Base-by-base conservation (phyloP, 2,797 vertebrate species). In the Falco concolor region DNA sequence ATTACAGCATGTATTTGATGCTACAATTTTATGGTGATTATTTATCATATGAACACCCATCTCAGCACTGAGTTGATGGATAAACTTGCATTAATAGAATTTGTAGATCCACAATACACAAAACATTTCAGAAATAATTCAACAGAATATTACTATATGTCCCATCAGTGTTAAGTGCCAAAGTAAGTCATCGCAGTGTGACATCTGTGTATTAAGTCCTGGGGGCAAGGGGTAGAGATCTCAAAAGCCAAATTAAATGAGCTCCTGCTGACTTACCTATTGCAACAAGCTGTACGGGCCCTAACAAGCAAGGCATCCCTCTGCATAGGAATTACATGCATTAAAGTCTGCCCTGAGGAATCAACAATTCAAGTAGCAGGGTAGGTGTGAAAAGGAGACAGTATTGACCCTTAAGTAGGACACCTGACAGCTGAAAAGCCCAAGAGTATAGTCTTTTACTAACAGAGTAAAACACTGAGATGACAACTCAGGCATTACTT, bases 321-420 rank as follows among this genome's bases (percentile, higher is more conserved):
- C 90, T 90, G 65, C 65, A 69, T 11, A 87, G 59, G 70, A 76
- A 89, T 86, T 79, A 47, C 10, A 90, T 52, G 59, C 63, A 63
- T 92, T 81, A 16, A 82, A 94, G 54, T 20, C 54, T 90, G 81
- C 81, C 92, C 67, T 69, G 77, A 21, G 84, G 38, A 93, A 95
- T 72, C 81, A 88, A 84, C 84, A 94, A 81, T 61, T 94, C 84
- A 84, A 92, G 86, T 38, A 95, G 74, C 60, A 82, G 21, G 42
- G 50, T 57, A 79, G 60, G 63, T 8, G 2, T 54, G 65, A 81
- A 81, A 85, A 90, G 53, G 84, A 90, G 69, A 75, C 40, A 56
- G 83, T 56, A 65, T 30, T 81, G 61, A 57, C 50, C 30, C 47
- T 45, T 73, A 93, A 76, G 42, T 53, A 94, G 74, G 74, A 57